Percentiles rank a stretch among this genome's conserved stretches.
These are phyloP conservation scores for Stomatorhinus ivindoensis DNA, from an alignment of 2,113 vertebrate species.

Conservation along the genomic window DNA sequence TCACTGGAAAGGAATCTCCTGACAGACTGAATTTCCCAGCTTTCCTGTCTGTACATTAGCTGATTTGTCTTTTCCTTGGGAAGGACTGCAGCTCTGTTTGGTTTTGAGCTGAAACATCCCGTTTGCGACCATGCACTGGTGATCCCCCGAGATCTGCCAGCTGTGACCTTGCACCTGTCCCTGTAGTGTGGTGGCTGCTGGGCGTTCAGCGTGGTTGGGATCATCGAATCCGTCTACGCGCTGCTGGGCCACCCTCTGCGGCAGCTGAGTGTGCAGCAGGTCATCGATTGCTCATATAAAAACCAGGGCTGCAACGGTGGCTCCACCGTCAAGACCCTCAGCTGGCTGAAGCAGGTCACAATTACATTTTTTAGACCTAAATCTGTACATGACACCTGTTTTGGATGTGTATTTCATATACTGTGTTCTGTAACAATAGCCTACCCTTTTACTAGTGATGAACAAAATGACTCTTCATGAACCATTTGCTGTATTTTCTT, in stretches of 20 bases:
- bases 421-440: background rate
- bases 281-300: slow-evolving; percentile 78
- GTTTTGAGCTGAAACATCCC: background rate
- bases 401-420: background rate
- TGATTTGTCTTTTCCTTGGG: background rate
- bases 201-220: slow-evolving; percentile 83
- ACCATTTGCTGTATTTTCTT: too few relatives aligned
- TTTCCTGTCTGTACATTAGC: background rate
- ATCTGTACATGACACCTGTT: background rate
- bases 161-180: background rate
- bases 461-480: too few relatives aligned
- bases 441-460: background rate
- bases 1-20: background rate
- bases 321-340: slow-evolving; percentile 62
- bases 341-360: slow-evolving; percentile 75
- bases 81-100: background rate
- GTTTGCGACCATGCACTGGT: background rate
- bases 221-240: slow-evolving; percentile 68
- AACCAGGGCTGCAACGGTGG: slow-evolving; percentile 76
- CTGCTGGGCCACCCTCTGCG: slow-evolving; percentile 58
- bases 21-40: background rate
- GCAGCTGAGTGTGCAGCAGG: slow-evolving; percentile 81
- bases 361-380: background rate
- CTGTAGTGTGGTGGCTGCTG: slow-evolving; percentile 85
- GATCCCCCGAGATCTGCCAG: background rate